phyloP scores from a whole-genome alignment of 35 echinoderm and acorn worm genomes.

The Diadema setosum region DNA sequence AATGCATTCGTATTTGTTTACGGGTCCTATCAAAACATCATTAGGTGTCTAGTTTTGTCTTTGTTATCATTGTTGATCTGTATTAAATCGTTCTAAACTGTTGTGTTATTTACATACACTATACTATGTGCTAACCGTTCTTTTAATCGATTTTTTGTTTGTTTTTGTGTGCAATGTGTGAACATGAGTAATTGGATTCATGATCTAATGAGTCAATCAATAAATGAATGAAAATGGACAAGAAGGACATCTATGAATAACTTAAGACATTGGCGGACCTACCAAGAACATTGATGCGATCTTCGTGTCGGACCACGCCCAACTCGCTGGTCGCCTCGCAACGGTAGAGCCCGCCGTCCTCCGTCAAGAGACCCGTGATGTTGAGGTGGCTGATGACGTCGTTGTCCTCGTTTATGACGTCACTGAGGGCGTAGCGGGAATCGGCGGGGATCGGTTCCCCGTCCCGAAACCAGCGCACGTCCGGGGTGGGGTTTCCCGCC shows the following conservation, averaged over 20 bases:
- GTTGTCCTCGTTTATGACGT: conserved; percentile 82
- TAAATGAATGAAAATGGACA: background rate
- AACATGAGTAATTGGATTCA: too few species aligned
- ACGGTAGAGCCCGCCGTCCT: conserved; percentile 88
- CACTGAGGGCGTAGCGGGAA: conserved; percentile 42
- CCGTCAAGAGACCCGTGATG: conserved; percentile 71
- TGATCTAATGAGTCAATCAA: background rate
- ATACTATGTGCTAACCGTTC: background rate
- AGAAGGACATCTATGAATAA: background rate
- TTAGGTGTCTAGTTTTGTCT: too few species aligned
- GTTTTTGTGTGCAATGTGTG: too few species aligned
- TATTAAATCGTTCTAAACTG: too few species aligned
- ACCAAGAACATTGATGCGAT: conserved; percentile 83
- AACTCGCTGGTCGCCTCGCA: conserved; percentile 81
- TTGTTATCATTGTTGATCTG: too few species aligned
- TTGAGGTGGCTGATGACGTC: conserved; percentile 93
- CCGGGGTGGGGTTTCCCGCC: conserved; percentile 84
- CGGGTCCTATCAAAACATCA: too few species aligned
- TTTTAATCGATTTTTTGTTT: background rate
- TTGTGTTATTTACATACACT: background rate
- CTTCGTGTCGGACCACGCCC: conserved; percentile 53
- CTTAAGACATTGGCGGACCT: background rate
- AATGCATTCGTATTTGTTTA: too few species aligned
- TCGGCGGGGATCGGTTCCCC: conserved; percentile 42
- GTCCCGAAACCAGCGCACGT: conserved; percentile 81